Evolutionary conservation across 2,113 vertebrate species (phyloP).

Genomic region (Strix uralensis): DNA sequence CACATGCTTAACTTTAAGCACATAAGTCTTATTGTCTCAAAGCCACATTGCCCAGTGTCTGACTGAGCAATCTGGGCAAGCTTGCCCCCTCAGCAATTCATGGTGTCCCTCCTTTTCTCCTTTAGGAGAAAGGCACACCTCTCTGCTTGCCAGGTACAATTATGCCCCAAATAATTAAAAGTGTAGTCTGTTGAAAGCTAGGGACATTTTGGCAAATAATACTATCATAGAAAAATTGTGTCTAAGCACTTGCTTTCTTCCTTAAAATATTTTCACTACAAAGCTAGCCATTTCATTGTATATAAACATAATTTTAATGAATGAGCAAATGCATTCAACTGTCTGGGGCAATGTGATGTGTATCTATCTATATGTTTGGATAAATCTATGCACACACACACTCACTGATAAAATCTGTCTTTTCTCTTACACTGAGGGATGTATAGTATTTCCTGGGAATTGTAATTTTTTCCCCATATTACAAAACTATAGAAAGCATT

Average conservation of each 20-base stretch:
- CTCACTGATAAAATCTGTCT: constrained; percentile 21
- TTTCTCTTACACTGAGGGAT: background rate
- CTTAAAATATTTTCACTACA: background rate
- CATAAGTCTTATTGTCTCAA: background rate
- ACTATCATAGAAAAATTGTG: background rate
- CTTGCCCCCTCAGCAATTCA: background rate
- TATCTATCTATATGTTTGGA: background rate
- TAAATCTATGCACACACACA: background rate
- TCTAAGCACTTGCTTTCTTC: background rate
- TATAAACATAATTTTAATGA: constrained; percentile 29
- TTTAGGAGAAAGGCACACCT: background rate
- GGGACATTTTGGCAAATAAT: background rate
- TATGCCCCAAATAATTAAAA: background rate
- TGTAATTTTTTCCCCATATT: background rate
- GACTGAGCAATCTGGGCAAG: background rate
- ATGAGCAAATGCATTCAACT: constrained; percentile 4
- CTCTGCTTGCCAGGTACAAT: background rate
- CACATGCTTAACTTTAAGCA: background rate
- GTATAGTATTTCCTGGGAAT: constrained; percentile 11
- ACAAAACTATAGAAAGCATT: constrained; percentile 48
- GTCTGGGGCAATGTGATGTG: background rate
- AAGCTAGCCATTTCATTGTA: background rate
- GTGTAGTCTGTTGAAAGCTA: background rate
- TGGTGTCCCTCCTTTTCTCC: background rate
- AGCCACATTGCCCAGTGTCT: background rate